Base-by-base conservation (phyloP, 2,113 vertebrate species). In the Lophius piscatorius region DNA sequence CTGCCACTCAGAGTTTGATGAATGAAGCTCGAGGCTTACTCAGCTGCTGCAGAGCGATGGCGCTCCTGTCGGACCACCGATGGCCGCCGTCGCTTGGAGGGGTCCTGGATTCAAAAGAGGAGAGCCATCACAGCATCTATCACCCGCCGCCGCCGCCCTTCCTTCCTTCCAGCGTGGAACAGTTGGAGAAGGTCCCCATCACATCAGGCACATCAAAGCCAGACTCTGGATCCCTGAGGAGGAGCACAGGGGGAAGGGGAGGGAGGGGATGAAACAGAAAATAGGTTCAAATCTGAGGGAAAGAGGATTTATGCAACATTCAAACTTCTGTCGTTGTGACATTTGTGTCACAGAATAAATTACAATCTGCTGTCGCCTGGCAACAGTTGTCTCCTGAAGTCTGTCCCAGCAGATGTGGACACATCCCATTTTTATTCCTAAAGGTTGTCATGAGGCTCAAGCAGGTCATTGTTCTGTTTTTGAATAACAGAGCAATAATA, bases 131-230 rank as follows among this genome's bases (percentile, higher is more conserved):
- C 52, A 39, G 39, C 50, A 29, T 18, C 69, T 29, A 13, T 17
- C 9, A 6, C 12, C 18, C 21, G 5, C 20, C 40, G 6, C 21
- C 3, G 6, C 17, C 1, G 7, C 20, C 24, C 3, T 17, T 11
- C 16, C 56, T 2, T 9, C 40, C 42, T 20, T 63, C 60, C 68
- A 3, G 10, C 36, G 16, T 16, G 13, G 4, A 60, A 44, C 54
- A 52, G 57, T 58, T 46, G 55, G 67, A 54, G 51, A 72, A 67
- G 62, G 52, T 70, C 59, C 55, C 68, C 78, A 70, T 83, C 82
- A 78, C 78, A 83, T 74, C 74, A 77, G 61, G 49, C 61, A 86
- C 81, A 75, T 84, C 86, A 84, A 84, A 86, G 83, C 40, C 70
- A 18, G 48, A 74, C 70, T 62, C 57, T 17, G 56, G 47, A 24